Conservation (phyloP, 1,140 invertebrate genomes). For the Aleiodes sp. region DNA sequence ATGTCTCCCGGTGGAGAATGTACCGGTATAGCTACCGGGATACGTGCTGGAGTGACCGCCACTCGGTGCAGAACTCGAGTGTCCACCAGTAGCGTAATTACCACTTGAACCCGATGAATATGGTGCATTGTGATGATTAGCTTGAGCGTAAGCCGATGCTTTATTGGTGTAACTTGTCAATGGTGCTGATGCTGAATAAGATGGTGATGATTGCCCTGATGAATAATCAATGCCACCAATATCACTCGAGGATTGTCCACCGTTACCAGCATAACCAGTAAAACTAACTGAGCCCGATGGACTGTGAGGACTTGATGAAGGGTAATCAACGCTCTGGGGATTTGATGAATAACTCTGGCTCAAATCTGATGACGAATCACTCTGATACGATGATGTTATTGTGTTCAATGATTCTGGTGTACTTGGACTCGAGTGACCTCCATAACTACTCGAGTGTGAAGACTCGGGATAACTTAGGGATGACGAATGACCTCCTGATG, state of each 20-base stretch:
- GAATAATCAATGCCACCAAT: conserved; percentile 2
- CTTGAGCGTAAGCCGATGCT: neutral
- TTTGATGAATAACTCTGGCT: neutral
- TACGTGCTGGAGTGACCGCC: neutral
- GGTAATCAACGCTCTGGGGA: conserved; percentile 12
- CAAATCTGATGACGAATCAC: neutral
- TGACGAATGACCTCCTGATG: neutral
- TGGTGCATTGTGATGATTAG: neutral
- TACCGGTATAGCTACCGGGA: neutral
- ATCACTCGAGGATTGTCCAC: neutral
- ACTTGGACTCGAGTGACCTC: conserved; percentile 1
- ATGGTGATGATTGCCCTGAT: neutral
- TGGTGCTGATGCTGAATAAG: neutral
- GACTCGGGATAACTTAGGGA: conserved; percentile 5
- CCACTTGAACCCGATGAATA: neutral
- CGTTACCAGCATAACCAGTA: neutral
- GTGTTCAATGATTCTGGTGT: conserved; percentile 15
- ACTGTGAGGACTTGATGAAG: neutral
- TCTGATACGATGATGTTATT: conserved; percentile 10
- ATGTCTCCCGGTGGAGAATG: neutral
- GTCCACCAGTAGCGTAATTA: neutral
- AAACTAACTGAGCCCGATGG: conserved; percentile 7
- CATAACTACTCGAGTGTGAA: conserved; percentile 15
- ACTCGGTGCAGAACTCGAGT: neutral
- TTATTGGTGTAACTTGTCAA: neutral